A percentile compares a stretch with the other conserved stretches of the same genome.
phyloP scores from a whole-genome alignment of 2,797 vertebrate species.

The Naso thynnoides region DNA sequence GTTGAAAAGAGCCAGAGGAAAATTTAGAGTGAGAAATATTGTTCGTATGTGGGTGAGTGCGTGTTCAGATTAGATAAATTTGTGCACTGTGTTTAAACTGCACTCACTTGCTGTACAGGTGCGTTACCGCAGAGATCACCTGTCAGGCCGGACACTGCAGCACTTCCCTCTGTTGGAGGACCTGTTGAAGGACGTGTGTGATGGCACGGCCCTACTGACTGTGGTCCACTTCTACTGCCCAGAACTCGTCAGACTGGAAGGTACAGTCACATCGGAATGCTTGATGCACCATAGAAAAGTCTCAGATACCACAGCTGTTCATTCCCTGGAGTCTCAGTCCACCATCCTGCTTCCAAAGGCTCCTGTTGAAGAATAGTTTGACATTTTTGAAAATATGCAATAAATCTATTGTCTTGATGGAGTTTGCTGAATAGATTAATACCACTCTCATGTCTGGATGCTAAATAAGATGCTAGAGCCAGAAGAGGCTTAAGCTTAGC shows the following conservation, averaged over 20 bases:
- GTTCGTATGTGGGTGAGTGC: slow-evolving; percentile 28
- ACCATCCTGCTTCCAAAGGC: not conserved
- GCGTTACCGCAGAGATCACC: slow-evolving; percentile 94
- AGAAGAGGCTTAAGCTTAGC: not conserved
- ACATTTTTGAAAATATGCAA: not conserved
- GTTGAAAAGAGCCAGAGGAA: slow-evolving; percentile 17
- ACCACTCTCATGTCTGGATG: not conserved
- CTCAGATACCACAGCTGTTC: not conserved
- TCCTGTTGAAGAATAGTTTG: not conserved
- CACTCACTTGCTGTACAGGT: slow-evolving; percentile 81
- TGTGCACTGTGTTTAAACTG: slow-evolving; percentile 1
- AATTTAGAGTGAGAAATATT: not conserved
- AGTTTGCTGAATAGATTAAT: not conserved
- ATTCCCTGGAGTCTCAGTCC: not conserved
- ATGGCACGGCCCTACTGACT: slow-evolving; percentile 91
- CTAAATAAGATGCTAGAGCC: not conserved
- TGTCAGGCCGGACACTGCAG: slow-evolving; percentile 89
- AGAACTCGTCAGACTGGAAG: slow-evolving; percentile 93
- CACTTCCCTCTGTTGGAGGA: slow-evolving; percentile 93
- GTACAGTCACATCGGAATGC: slow-evolving; percentile 74
- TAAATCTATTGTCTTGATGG: not conserved
- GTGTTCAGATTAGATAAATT: not conserved
- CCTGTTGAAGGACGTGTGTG: slow-evolving; percentile 91
- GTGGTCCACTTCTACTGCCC: slow-evolving; percentile 97
- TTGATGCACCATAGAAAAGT: not conserved